Base-by-base conservation (phyloP, 2,797 vertebrate genomes). In the Limosa lapponica region DNA sequence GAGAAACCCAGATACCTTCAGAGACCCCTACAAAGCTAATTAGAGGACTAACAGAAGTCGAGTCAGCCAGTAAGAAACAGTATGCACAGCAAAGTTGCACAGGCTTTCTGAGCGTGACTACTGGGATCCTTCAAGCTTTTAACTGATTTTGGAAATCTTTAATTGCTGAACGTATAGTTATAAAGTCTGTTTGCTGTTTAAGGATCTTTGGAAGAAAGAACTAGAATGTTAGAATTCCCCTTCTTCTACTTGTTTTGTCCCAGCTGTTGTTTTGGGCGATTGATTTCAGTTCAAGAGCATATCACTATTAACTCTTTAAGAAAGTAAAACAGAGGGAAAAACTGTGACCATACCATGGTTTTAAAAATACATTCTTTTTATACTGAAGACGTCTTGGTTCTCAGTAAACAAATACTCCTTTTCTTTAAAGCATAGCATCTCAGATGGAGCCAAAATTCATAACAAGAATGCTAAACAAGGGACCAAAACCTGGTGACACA, bases 1-100 rank as follows among this genome's bases (percentile, higher is more conserved):
- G 74, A 89, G 81, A 95, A 89, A 89, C 22, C 34, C 49, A 82
- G 43, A 52, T 82, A 90, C 74, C 74, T 90, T 66, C 55, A 75
- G 93, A 96, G 81, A 92, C 66, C 51, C 37, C 39, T 70, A 67
- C 65, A 67, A 79, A 92, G 86, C 86, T 92, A 90, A 96, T 87
- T 77, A 95, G 77, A 91, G 74, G 73, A 66, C 70, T 59, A 66
- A 58, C 86, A 82, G 54, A 75, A 92, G 54, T 67, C 0, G 4
- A 84, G 69, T 16, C 90, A 65, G 62, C 20, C 66, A 41, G 72
- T 61, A 57, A 55, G 77, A 36, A 86, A 49, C 14, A 46, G 34
- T 65, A 39, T 0, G 3, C 25, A 16, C 82, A 87, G 71, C 1
- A 20, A 86, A 88, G 83, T 39, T 30, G 1, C 34, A 18, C 2